These are phyloP conservation scores for Sarcoramphus papa DNA, from an alignment of 2,797 vertebrate genomes.

Conservation along the genomic window DNA sequence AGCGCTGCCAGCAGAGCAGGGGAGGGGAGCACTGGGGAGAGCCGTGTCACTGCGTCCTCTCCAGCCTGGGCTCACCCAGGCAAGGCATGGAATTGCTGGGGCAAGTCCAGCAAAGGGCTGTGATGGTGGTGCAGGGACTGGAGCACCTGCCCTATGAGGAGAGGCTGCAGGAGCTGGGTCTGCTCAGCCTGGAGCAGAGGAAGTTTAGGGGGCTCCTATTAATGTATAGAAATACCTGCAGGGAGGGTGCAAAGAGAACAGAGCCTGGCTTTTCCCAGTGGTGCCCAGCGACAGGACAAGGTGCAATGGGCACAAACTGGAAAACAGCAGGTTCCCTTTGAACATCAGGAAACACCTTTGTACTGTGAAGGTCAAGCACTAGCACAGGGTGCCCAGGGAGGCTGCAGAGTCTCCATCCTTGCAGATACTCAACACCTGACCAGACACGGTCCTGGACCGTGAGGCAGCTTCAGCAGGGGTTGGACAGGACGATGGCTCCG, in stretches of 20 bases:
- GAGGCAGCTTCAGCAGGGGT: background rate
- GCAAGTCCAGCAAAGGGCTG: background rate
- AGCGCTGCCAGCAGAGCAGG: background rate
- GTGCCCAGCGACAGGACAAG: background rate
- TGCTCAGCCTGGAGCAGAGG: background rate
- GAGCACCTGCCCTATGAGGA: background rate
- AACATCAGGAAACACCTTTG: background rate
- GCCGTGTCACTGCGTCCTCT: rapidly evolving
- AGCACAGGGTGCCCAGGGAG: background rate
- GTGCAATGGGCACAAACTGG: background rate
- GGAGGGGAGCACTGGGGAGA: no score
- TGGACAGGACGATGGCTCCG: background rate
- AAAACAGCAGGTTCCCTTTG: background rate
- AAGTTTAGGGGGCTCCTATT: background rate
- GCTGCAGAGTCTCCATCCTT: background rate
- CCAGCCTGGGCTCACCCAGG: background rate
- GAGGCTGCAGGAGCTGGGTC: background rate
- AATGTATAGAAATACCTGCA: background rate
- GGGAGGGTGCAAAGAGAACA: background rate
- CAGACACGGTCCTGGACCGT: no score
- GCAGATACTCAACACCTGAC: rapidly evolving
- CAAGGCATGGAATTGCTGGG: background rate
- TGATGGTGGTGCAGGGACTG: background rate
- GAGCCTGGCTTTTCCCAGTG: background rate
- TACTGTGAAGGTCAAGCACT: background rate